Percentiles rank a stretch among this genome's conserved stretches.
phyloP scores from a whole-genome alignment of 2,888 invertebrate genomes.

The Heteropelma amictum region DNA sequence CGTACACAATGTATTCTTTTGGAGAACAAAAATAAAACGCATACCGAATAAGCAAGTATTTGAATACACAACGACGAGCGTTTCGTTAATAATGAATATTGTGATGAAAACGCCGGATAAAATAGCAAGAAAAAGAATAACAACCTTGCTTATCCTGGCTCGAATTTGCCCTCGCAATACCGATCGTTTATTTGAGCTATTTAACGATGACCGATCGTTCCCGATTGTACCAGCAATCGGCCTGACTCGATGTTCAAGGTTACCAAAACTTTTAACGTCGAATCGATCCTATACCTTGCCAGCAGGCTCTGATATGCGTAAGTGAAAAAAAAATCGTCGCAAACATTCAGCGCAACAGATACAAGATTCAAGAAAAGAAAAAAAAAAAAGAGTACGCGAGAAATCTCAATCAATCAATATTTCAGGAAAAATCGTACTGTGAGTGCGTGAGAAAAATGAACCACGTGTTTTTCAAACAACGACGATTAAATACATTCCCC shows the following conservation, averaged over 20 bases:
- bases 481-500: too few species aligned
- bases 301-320: slow-evolving; percentile 55
- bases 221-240: slow-evolving; percentile 71
- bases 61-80: not conserved
- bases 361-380: too few species aligned
- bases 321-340: slow-evolving; percentile 13
- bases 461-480: too few species aligned
- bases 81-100: slow-evolving; percentile 8
- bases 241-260: slow-evolving; percentile 22
- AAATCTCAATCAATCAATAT: too few species aligned
- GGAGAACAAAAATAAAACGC: too few species aligned
- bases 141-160: not conserved
- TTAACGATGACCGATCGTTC: slow-evolving; percentile 41
- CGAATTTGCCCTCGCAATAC: not conserved
- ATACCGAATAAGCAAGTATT: too few species aligned
- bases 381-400: too few species aligned
- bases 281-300: slow-evolving; percentile 58
- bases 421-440: too few species aligned
- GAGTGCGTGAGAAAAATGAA: too few species aligned
- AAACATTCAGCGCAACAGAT: not conserved
- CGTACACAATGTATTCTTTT: too few species aligned
- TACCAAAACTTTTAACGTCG: slow-evolving; percentile 28
- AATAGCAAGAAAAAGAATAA: not conserved
- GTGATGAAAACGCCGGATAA: not conserved
- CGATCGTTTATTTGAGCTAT: slow-evolving; percentile 16